phyloP scores from a whole-genome alignment of 2,113 vertebrate genomes.

The Stegastes partitus region DNA sequence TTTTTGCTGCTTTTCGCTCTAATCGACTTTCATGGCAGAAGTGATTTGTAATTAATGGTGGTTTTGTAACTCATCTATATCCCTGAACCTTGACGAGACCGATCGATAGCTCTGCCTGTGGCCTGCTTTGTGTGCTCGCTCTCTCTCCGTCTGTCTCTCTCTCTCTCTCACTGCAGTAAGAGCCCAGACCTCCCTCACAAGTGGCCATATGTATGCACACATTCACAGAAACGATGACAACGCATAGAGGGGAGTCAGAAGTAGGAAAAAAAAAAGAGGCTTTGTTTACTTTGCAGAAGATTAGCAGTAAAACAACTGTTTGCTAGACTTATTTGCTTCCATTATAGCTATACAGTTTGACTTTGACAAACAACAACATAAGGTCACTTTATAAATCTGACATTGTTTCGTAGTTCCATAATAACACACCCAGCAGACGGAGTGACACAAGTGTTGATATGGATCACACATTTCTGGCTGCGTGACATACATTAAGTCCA shows the following conservation, averaged over 20 bases:
- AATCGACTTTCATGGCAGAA: slow-evolving; percentile 83
- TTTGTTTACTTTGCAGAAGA: background rate
- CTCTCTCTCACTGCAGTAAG: slow-evolving; percentile 45
- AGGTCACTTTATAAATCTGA: no score
- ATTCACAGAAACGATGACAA: slow-evolving; percentile 28
- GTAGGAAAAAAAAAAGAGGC: background rate
- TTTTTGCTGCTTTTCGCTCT: slow-evolving; percentile 69
- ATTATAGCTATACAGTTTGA: background rate
- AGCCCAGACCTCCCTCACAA: slow-evolving; percentile 19
- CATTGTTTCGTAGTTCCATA: no score
- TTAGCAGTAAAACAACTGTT: background rate
- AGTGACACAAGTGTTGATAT: no score
- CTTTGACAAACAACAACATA: background rate
- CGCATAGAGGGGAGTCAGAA: background rate
- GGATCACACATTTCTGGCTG: no score
- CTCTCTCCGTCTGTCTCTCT: slow-evolving; percentile 36
- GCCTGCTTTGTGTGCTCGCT: slow-evolving; percentile 48
- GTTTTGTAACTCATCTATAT: slow-evolving; percentile 83
- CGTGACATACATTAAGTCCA: no score
- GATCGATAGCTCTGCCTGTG: slow-evolving; percentile 80
- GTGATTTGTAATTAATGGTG: slow-evolving; percentile 85
- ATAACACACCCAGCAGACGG: no score
- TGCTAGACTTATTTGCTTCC: background rate
- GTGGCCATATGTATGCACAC: slow-evolving; percentile 4
- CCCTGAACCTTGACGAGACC: slow-evolving; percentile 76